Percentiles rank a stretch among this genome's conserved stretches.
Evolutionary conservation across 2,113 vertebrate genomes (phyloP).

Genomic region (Callipepla californica): DNA sequence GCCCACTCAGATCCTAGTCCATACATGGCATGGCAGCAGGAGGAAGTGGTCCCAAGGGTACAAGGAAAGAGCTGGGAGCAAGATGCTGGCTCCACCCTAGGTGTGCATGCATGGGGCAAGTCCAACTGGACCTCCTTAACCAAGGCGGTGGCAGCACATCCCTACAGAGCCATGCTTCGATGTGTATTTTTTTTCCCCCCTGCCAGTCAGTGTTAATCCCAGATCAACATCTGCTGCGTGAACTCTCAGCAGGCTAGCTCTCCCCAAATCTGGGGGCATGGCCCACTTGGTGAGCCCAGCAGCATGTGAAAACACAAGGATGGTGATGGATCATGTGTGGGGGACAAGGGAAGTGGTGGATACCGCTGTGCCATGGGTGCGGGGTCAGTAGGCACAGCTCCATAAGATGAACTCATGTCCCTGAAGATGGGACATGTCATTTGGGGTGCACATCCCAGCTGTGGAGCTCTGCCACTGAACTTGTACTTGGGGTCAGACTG

Average conservation of each 20-base stretch:
- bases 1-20: not conserved
- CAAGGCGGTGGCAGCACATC: not conserved
- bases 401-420: not conserved
- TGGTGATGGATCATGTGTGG: not conserved
- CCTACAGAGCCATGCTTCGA: too few species aligned
- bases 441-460: not conserved
- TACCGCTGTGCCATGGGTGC: not conserved
- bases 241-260: not conserved
- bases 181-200: not conserved
- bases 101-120: constrained; percentile 4
- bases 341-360: not conserved
- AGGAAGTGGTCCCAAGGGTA: not conserved
- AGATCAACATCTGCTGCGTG: not conserved
- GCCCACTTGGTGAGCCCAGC: not conserved
- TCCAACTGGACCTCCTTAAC: constrained; percentile 69
- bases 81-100: not conserved
- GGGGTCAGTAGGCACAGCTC: not conserved
- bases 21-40: not conserved
- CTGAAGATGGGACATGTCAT: constrained; percentile 2
- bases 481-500: not conserved
- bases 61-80: not conserved
- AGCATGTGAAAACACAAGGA: not conserved
- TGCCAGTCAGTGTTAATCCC: constrained; percentile 34
- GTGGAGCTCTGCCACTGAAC: not conserved
- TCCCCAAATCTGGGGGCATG: not conserved